These are phyloP conservation scores for Pseudolaguvia tuberculata DNA, from an alignment of 2,113 vertebrate species.

Conservation along the genomic window DNA sequence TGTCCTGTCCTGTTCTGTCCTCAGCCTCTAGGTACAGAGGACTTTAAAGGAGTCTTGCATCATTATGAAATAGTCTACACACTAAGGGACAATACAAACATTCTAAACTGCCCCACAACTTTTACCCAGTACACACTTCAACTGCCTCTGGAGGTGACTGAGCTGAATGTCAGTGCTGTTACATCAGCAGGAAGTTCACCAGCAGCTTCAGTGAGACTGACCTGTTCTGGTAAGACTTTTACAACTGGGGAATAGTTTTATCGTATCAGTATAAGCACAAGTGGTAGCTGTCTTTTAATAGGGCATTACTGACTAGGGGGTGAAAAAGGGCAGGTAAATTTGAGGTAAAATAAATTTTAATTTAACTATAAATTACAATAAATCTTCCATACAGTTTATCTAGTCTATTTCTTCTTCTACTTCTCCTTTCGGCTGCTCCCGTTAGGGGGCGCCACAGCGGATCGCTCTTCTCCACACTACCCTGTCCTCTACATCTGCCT, in stretches of 20 bases:
- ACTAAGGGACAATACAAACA: constrained; percentile 26
- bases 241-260: no score
- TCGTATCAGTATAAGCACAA: no score
- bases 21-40: constrained; percentile 53
- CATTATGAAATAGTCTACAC: constrained; percentile 53
- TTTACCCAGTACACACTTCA: constrained; percentile 44
- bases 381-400: neutral
- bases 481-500: no score
- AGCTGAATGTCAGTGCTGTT: constrained; percentile 56
- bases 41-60: constrained; percentile 54
- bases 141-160: constrained; percentile 42
- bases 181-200: constrained; percentile 62
- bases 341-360: neutral
- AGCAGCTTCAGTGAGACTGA: constrained; percentile 55
- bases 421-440: no score
- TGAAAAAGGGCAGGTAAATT: neutral
- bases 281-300: neutral
- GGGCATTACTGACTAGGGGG: neutral
- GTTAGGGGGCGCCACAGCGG: no score
- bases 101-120: constrained; percentile 38
- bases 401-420: no score
- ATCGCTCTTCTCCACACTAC: no score
- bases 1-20: neutral
- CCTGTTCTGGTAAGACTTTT: constrained; percentile 56
- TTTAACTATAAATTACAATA: neutral